These are phyloP conservation scores for Cryptotis parvus DNA, from an alignment of 2,113 vertebrate genomes.

Conservation along the genomic window DNA sequence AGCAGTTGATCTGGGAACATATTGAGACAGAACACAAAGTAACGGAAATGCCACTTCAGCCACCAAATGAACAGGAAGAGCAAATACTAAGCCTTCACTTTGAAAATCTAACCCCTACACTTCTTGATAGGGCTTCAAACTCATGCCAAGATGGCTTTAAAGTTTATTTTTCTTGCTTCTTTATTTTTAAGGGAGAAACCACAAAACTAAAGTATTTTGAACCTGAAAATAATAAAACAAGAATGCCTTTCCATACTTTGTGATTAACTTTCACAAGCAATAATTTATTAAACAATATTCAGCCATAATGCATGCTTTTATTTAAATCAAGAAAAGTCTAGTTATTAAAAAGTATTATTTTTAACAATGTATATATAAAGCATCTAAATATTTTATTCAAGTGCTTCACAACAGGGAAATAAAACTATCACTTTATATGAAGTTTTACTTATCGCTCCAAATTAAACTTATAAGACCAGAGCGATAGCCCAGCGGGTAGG, in stretches of 20 bases:
- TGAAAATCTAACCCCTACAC: conserved; percentile 58
- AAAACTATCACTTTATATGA: background rate
- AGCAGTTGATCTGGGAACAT: conserved; percentile 60
- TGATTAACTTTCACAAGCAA: conserved; percentile 32
- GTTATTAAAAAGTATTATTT: conserved; percentile 22
- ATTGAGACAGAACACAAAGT: conserved; percentile 74
- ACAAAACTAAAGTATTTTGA: conserved; percentile 39
- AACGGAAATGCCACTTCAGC: conserved; percentile 71
- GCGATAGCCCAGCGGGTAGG: too few relatives aligned
- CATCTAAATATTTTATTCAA: conserved; percentile 49
- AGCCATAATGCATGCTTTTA: conserved; percentile 47
- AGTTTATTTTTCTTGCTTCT: conserved; percentile 58
- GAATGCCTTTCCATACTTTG: conserved; percentile 21
- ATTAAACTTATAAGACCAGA: conserved; percentile 34
- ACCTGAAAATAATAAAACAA: conserved; percentile 43
- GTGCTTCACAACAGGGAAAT: conserved; percentile 22
- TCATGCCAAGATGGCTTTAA: conserved; percentile 60
- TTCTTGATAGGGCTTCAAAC: conserved; percentile 30
- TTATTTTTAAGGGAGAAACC: conserved; percentile 47
- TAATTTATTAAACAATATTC: conserved; percentile 36
- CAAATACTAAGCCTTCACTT: conserved; percentile 67
- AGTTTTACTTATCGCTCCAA: conserved; percentile 32
- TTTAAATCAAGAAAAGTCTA: conserved; percentile 54
- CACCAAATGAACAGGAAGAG: conserved; percentile 75
- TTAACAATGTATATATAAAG: conserved; percentile 35